phyloP scores from a whole-genome alignment of 2,113 vertebrate genomes.

The Sitta europaea region DNA sequence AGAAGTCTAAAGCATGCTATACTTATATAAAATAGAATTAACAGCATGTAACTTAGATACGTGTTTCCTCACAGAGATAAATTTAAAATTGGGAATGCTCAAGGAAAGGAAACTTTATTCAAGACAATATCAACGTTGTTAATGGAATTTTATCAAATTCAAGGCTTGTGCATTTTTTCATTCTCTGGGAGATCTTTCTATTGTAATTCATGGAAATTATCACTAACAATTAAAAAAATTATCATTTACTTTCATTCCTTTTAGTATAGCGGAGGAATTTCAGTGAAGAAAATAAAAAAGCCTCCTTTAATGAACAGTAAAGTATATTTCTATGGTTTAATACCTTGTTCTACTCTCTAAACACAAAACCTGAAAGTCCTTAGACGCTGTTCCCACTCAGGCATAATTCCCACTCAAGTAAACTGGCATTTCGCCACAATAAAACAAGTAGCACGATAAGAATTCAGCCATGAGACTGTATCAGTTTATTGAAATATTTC shows the following conservation, averaged over 20 bases:
- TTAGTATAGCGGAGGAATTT: constrained; percentile 56
- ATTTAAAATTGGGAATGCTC: constrained; percentile 49
- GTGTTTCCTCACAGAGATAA: constrained; percentile 47
- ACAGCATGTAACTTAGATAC: constrained; percentile 37
- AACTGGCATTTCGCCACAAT: constrained; percentile 35
- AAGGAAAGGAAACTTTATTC: constrained; percentile 36
- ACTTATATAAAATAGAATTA: constrained; percentile 55
- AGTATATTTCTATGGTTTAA: constrained; percentile 31
- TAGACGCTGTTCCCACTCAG: not conserved
- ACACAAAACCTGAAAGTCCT: not conserved
- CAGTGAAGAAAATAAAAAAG: constrained; percentile 29
- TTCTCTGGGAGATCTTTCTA: constrained; percentile 24
- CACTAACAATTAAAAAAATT: constrained; percentile 56
- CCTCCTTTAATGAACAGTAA: constrained; percentile 49
- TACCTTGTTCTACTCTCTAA: not conserved
- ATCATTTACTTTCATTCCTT: constrained; percentile 56
- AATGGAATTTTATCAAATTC: constrained; percentile 41
- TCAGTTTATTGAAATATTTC: constrained; percentile 49
- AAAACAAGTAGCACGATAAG: constrained; percentile 5
- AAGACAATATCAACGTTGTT: constrained; percentile 24
- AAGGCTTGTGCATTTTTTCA: not conserved
- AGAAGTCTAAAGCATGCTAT: constrained; percentile 55
- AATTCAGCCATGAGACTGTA: constrained; percentile 27
- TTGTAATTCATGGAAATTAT: constrained; percentile 59
- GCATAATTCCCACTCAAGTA: not conserved